Conservation (phyloP, 2,888 invertebrate species). For the Thera britannica region DNA sequence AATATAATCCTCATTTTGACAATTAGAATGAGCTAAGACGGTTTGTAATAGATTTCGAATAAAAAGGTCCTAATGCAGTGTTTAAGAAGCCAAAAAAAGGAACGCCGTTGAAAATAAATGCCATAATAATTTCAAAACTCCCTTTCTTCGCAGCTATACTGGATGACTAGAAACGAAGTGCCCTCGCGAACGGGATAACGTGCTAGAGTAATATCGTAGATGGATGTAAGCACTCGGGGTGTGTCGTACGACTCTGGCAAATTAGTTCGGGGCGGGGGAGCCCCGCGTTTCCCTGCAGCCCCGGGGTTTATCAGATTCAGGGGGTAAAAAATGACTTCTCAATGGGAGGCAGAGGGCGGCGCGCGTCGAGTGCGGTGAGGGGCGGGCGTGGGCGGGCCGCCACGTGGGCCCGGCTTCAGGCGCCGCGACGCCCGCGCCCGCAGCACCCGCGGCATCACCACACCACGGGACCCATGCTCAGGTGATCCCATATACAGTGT, state of each 20-base stretch:
- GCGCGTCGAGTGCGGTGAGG: conserved; percentile 63
- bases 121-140: conserved; percentile 64
- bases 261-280: conserved; percentile 85
- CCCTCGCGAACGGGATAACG: conserved; percentile 81
- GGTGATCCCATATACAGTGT: conserved; percentile 54
- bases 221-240: conserved; percentile 84
- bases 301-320: conserved; percentile 82
- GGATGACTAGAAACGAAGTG: conserved; percentile 79
- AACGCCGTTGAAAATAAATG: conserved; percentile 35
- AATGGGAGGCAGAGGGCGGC: conserved; percentile 80
- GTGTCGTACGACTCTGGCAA: conserved; percentile 83
- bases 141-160: conserved; percentile 63
- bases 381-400: conserved; percentile 80
- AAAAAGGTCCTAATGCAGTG: background rate
- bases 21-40: background rate
- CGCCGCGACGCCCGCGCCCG: conserved; percentile 52
- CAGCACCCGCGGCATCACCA: conserved; percentile 35
- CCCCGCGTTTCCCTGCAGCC: conserved; percentile 62
- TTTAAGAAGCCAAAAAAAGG: background rate
- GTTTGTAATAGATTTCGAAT: background rate
- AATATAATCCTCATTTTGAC: background rate
- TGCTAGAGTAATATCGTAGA: conserved; percentile 83
- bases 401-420: conserved; percentile 67
- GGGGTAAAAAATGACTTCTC: conserved; percentile 84
- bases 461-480: conserved; percentile 52